phyloP scores from a whole-genome alignment of 2,888 invertebrate genomes.

The Lasioglossum oenotherae region DNA sequence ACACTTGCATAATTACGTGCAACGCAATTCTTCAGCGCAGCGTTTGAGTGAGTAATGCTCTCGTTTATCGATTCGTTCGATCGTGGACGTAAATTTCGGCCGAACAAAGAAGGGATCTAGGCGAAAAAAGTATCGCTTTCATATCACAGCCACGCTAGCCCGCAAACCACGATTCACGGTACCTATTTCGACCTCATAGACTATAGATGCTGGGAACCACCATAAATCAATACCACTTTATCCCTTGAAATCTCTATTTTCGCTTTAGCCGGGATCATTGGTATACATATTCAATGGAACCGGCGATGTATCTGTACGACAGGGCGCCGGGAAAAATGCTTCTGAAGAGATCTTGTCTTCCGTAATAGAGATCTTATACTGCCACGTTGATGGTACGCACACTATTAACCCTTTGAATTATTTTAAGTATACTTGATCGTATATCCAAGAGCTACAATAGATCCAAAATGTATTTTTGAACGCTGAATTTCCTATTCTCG shows the following conservation, averaged over 20 bases:
- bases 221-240: constrained; percentile 66
- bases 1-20: too few relatives aligned
- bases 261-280: constrained; percentile 55
- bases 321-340: constrained; percentile 8
- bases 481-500: too few relatives aligned
- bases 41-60: constrained; percentile 2
- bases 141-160: constrained; percentile 36
- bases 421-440: too few relatives aligned
- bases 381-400: not conserved
- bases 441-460: too few relatives aligned
- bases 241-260: constrained; percentile 65
- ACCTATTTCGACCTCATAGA: constrained; percentile 59
- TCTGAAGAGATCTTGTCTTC: not conserved
- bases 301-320: constrained; percentile 17
- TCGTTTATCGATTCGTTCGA: constrained; percentile 27
- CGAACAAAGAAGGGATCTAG: constrained; percentile 40
- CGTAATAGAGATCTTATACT: not conserved
- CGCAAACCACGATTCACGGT: constrained; percentile 38
- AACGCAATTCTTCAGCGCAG: too few relatives aligned
- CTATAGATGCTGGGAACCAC: constrained; percentile 58
- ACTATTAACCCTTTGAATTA: too few relatives aligned
- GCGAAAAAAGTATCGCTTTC: constrained; percentile 54
- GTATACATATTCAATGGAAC: constrained; percentile 59
- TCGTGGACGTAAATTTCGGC: not conserved
- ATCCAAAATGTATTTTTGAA: too few relatives aligned